Evolutionary conservation across 2,797 vertebrate species (phyloP).

Genomic region (Hozukius guyotensis): DNA sequence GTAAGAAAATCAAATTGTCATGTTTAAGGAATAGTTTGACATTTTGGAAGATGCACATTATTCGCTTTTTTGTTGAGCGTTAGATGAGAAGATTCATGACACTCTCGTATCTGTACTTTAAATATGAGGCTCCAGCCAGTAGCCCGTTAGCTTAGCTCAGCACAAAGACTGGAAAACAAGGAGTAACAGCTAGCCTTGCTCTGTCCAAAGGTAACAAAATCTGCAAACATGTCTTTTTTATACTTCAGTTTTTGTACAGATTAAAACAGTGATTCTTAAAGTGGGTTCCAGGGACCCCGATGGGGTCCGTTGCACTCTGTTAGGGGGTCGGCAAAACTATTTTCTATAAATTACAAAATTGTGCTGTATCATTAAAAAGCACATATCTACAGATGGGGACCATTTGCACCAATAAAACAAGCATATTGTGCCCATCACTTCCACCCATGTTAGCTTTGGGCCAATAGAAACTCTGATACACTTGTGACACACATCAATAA

Average conservation of each 20-base stretch:
- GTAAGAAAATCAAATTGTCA: not conserved
- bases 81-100: not conserved
- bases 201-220: not conserved
- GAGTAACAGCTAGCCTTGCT: not conserved
- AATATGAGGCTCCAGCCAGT: not conserved
- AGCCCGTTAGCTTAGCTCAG: not conserved
- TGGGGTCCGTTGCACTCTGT: too few relatives aligned
- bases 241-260: not conserved
- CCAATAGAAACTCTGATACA: too few relatives aligned
- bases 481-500: too few relatives aligned
- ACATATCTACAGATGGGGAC: too few relatives aligned
- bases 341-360: too few relatives aligned
- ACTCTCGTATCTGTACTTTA: not conserved
- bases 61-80: not conserved
- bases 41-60: not conserved
- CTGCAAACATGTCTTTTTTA: not conserved
- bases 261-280: not conserved
- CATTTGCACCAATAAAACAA: too few relatives aligned
- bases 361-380: too few relatives aligned
- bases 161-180: not conserved
- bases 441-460: too few relatives aligned
- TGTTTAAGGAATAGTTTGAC: not conserved
- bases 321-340: too few relatives aligned
- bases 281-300: too few relatives aligned
- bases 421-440: too few relatives aligned